Evolutionary conservation across 1,140 invertebrate genomes (phyloP).

Genomic region (Carcinoscorpius rotundicauda): DNA sequence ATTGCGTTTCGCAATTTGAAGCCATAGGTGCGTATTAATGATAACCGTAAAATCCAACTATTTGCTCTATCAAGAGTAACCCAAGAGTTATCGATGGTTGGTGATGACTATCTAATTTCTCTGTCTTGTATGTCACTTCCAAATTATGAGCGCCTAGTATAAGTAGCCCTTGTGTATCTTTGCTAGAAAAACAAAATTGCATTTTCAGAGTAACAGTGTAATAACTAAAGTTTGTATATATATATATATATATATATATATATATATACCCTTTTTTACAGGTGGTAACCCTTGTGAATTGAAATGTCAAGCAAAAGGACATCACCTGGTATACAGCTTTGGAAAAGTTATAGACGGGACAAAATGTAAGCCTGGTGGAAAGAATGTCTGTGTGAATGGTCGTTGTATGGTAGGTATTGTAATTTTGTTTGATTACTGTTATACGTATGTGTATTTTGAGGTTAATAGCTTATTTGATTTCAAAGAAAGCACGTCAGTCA

Average conservation of each 20-base stretch:
- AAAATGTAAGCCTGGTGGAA: conserved; percentile 32
- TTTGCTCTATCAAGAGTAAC: too few species aligned
- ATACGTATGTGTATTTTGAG: background rate
- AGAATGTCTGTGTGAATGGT: conserved; percentile 35
- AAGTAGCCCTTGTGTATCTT: too few species aligned
- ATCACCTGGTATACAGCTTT: conserved; percentile 20
- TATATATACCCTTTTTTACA: conserved; percentile 3
- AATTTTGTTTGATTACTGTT: background rate
- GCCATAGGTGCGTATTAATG: too few species aligned
- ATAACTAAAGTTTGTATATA: conserved; percentile 12
- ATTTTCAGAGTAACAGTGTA: background rate
- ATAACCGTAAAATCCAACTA: too few species aligned
- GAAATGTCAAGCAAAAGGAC: conserved; percentile 18
- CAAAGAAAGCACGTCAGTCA: too few species aligned
- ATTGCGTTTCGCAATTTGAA: too few species aligned
- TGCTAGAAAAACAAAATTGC: background rate
- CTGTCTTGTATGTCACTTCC: too few species aligned
- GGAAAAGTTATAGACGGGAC: conserved; percentile 36
- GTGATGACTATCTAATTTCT: too few species aligned
- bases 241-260: too few species aligned
- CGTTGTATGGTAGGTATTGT: conserved; percentile 33
- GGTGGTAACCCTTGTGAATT: conserved; percentile 24
- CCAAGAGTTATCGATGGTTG: background rate
- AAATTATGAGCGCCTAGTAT: too few species aligned
- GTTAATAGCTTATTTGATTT: background rate